phyloP scores from a whole-genome alignment of 2,113 vertebrate species.

The Lanius collurio region DNA sequence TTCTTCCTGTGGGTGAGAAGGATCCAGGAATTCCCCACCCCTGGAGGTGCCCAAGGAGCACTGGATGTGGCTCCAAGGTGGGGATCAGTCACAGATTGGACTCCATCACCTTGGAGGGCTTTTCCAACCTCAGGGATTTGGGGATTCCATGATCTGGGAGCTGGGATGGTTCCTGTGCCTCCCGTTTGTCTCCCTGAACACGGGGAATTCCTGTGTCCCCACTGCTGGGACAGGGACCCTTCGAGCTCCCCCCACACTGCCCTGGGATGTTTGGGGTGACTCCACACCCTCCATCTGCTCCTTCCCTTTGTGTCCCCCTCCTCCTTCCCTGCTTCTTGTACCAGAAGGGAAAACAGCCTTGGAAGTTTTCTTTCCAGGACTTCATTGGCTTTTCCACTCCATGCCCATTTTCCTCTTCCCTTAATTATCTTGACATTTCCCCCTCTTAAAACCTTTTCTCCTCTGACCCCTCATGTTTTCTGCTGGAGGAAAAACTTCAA shows the following conservation, averaged over 20 bases:
- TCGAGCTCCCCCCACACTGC: background rate
- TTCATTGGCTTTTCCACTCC: background rate
- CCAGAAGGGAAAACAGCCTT: background rate
- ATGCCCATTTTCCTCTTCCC: background rate
- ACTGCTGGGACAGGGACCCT: background rate
- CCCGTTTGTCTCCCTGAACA: background rate
- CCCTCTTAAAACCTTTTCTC: background rate
- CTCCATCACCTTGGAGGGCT: background rate
- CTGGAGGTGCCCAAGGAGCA: background rate
- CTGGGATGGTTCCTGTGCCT: background rate
- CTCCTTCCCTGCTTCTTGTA: background rate
- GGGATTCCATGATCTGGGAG: accelerated
- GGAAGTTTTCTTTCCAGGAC: constrained; percentile 3
- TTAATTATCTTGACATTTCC: background rate
- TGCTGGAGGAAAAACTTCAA: background rate
- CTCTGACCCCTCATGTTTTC: background rate
- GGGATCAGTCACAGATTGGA: background rate
- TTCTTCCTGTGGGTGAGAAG: background rate
- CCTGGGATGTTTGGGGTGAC: background rate
- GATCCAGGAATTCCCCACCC: background rate
- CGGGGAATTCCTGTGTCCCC: background rate
- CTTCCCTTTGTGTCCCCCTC: background rate
- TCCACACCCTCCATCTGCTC: background rate
- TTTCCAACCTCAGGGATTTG: background rate
- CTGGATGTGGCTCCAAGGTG: background rate